Conservation (phyloP, 2,888 invertebrate genomes). For the Papilio gigon region DNA sequence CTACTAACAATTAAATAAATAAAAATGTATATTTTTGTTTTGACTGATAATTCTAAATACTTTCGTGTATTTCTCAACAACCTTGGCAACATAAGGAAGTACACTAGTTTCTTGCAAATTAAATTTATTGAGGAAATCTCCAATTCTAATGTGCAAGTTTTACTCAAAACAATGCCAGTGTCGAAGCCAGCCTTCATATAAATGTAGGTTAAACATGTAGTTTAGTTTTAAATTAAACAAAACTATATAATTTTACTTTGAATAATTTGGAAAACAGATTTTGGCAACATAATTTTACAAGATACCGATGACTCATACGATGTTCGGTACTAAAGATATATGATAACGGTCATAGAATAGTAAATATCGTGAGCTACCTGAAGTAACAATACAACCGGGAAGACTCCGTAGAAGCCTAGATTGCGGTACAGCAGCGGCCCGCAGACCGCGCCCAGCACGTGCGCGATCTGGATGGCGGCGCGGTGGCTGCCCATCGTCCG, state of each 20-base stretch:
- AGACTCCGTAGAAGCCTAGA: constrained; percentile 88
- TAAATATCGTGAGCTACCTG: constrained; percentile 63
- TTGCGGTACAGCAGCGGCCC: constrained; percentile 88
- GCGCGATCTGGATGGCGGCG: constrained; percentile 75
- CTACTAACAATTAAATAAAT: background rate
- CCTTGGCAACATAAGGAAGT: constrained; percentile 13
- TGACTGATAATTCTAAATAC: background rate
- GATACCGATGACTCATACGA: too few relatives aligned
- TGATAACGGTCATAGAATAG: too few relatives aligned
- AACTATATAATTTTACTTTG: background rate
- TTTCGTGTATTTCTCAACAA: constrained; percentile 1
- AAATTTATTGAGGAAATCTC: constrained; percentile 14
- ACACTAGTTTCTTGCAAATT: constrained; percentile 4
- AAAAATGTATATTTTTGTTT: background rate
- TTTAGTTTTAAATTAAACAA: background rate
- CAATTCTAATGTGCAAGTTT: background rate
- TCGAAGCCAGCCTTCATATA: background rate
- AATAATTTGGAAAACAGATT: background rate
- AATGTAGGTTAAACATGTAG: background rate
- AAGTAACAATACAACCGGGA: constrained; percentile 81
- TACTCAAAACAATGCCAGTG: constrained; percentile 1
- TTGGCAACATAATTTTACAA: background rate
- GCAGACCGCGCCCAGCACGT: constrained; percentile 85
- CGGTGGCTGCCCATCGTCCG: constrained; percentile 84
- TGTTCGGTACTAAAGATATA: too few relatives aligned